Percentiles rank a stretch among this genome's conserved stretches.
Evolutionary conservation across 37 sponge, comb jelly and placozoan genomes (phyloP).

Genomic region (Hexactinellida sp.): DNA sequence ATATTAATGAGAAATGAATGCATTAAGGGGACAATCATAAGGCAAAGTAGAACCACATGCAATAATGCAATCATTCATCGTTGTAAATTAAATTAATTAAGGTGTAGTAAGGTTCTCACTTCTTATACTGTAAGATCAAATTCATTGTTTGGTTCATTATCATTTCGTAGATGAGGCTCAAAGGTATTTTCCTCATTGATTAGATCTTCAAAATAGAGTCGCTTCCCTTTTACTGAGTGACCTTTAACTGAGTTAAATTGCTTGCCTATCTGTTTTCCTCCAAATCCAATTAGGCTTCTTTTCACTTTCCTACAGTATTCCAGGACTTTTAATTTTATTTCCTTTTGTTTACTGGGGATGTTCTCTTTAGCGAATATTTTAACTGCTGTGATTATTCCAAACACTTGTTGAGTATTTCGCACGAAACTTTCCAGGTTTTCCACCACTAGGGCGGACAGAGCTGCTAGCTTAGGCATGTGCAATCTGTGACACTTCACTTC

Average conservation of each 20-base stretch:
- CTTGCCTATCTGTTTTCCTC: background rate
- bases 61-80: background rate
- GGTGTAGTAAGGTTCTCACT: too few species aligned
- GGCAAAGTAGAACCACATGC: background rate
- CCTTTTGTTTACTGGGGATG: background rate
- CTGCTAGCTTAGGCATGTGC: background rate
- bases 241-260: conserved; percentile 2
- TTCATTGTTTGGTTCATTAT: conserved; percentile 5
- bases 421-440: background rate
- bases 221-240: background rate
- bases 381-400: background rate
- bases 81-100: too few species aligned
- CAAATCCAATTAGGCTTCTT: background rate
- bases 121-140: background rate
- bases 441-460: background rate
- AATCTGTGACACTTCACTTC: background rate
- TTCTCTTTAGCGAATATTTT: background rate
- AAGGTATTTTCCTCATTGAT: background rate
- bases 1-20: background rate
- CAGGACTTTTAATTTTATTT: background rate
- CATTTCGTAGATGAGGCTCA: background rate
- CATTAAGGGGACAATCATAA: background rate
- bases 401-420: background rate
- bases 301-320: background rate
- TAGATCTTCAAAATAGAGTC: background rate